Conservation (phyloP, 2,797 vertebrate genomes). For the Ataeniobius toweri region DNA sequence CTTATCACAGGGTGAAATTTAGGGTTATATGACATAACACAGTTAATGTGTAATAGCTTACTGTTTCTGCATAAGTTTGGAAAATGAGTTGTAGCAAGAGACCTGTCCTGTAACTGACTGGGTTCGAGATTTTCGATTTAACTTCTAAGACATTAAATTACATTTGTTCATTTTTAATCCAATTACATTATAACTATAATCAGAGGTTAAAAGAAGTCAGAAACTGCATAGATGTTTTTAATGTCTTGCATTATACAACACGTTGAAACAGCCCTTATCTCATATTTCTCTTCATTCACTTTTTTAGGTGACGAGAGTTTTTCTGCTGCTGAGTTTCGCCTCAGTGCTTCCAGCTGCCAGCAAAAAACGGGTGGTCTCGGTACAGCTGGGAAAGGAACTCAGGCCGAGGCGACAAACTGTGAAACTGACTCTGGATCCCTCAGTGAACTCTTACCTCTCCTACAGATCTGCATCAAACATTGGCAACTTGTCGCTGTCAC, state of each 20-base stretch:
- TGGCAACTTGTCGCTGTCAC: slow-evolving; percentile 71
- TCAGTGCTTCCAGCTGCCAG: neutral
- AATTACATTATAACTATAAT: neutral
- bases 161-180: neutral
- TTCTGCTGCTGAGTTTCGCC: slow-evolving; percentile 57
- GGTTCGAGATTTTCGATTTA: neutral
- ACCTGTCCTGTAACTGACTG: neutral
- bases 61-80: neutral
- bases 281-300: neutral
- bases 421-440: slow-evolving; percentile 33
- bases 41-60: neutral
- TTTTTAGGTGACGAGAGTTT: slow-evolving; percentile 46
- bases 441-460: neutral
- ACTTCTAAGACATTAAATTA: neutral
- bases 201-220: neutral
- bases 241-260: too few relatives aligned
- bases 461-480: neutral
- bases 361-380: rapidly evolving
- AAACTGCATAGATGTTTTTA: neutral
- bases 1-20: neutral
- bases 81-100: neutral
- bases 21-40: neutral
- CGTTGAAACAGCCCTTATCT: neutral
- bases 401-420: neutral
- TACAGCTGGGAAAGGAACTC: neutral